Evolutionary conservation across 92 coral and sea anemone genomes (phyloP).

Genomic region (Phenganax stokvisi): DNA sequence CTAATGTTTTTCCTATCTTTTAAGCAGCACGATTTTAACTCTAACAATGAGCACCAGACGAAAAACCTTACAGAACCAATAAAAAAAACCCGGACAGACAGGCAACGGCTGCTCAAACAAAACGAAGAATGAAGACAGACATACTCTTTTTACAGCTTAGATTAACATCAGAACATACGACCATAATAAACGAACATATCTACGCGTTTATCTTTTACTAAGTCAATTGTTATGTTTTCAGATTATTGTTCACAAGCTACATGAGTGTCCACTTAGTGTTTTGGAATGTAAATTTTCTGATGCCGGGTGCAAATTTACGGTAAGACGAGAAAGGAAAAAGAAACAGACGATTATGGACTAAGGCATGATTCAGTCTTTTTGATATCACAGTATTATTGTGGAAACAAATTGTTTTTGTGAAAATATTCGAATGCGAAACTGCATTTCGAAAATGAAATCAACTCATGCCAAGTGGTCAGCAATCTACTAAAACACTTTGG

Average conservation of each 20-base stretch:
- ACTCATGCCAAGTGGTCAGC: too few species aligned
- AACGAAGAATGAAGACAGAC: background rate
- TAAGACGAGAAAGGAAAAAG: conserved; percentile 9
- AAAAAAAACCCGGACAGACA: background rate
- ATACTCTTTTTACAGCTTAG: background rate
- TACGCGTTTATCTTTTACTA: background rate
- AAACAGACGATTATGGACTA: background rate
- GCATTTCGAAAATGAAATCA: too few species aligned
- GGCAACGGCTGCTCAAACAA: background rate
- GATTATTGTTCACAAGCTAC: conserved; percentile 68
- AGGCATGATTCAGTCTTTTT: background rate
- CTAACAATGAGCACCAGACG: background rate
- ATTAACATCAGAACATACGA: too few species aligned
- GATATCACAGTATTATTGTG: background rate
- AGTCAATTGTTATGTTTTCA: conserved; percentile 15
- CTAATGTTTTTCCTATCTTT: conserved; percentile 16
- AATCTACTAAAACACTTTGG: too few species aligned
- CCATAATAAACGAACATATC: too few species aligned
- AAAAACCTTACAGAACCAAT: background rate
- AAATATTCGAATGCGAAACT: too few species aligned
- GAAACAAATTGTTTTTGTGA: too few species aligned
- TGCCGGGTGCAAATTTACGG: conserved; percentile 90
- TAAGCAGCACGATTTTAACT: background rate
- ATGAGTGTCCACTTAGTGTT: conserved; percentile 69
- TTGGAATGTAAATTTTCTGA: conserved; percentile 76